Conservation (phyloP, 2,888 invertebrate genomes). For the Hypomecis atomaria region DNA sequence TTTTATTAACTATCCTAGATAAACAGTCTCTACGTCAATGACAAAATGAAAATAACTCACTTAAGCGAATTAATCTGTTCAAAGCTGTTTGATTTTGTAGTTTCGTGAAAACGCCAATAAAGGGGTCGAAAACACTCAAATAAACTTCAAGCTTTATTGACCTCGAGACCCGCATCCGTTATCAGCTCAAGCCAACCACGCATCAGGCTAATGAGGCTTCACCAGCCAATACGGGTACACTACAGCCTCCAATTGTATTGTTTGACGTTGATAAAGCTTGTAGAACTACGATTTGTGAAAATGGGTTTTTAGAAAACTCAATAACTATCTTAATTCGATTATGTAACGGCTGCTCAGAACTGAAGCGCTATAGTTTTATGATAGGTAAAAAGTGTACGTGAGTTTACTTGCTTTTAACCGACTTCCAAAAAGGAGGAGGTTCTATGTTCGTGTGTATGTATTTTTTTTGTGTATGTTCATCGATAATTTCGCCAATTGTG, state of each 20-base stretch:
- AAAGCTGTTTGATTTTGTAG: constrained; percentile 2
- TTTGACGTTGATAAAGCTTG: neutral
- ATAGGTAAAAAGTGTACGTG: no score
- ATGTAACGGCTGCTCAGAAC: neutral
- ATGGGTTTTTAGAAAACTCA: neutral
- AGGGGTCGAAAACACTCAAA: neutral
- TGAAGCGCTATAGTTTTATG: neutral
- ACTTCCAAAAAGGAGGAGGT: no score
- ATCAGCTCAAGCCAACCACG: constrained; percentile 27
- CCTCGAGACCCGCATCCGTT: constrained; percentile 21
- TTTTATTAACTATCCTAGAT: no score
- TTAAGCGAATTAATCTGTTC: neutral
- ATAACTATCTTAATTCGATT: neutral
- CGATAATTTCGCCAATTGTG: no score
- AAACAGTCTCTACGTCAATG: neutral
- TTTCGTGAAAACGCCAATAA: constrained; percentile 6
- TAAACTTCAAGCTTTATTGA: constrained; percentile 14
- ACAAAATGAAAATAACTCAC: neutral
- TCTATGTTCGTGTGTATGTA: no score
- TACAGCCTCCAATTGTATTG: constrained; percentile 9
- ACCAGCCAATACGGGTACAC: constrained; percentile 16
- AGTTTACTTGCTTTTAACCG: no score
- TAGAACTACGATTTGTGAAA: neutral
- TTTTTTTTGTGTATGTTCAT: no score
- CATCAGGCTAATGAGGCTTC: constrained; percentile 26